Evolutionary conservation across 2,888 invertebrate genomes (phyloP).

Genomic region (Dicyrtomina minuta): DNA sequence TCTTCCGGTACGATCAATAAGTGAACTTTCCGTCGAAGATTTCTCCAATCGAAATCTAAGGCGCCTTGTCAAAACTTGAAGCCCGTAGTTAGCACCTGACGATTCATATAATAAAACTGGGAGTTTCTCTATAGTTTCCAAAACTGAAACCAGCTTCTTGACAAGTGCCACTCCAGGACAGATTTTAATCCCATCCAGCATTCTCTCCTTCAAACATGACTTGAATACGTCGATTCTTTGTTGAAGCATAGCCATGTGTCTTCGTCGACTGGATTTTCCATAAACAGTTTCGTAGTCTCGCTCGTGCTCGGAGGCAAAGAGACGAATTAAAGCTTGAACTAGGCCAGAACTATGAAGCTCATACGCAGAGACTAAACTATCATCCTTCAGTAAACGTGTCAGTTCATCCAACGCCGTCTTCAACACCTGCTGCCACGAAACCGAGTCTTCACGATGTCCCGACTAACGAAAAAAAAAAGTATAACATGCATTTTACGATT

Average conservation of each 20-base stretch:
- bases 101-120: constrained; percentile 91
- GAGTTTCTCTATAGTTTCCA: constrained; percentile 94
- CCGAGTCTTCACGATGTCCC: constrained; percentile 51
- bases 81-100: constrained; percentile 78
- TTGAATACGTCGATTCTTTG: constrained; percentile 52
- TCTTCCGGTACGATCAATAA: constrained; percentile 87
- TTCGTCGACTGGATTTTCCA: constrained; percentile 50
- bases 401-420: constrained; percentile 76
- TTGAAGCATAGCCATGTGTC: constrained; percentile 53
- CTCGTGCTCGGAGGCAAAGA: constrained; percentile 51
- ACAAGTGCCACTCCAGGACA: constrained; percentile 66
- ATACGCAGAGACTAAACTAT: constrained; percentile 90
- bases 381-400: constrained; percentile 78
- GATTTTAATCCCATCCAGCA: constrained; percentile 42
- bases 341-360: constrained; percentile 95
- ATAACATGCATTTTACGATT: too few species aligned
- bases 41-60: constrained; percentile 88
- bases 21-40: constrained; percentile 73
- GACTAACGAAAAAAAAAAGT: neutral
- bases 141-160: constrained; percentile 85
- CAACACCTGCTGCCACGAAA: constrained; percentile 74
- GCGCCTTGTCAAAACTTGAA: constrained; percentile 82
- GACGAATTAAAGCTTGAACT: constrained; percentile 72
- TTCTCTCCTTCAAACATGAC: constrained; percentile 44
- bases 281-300: constrained; percentile 46